Evolutionary conservation across 2,888 invertebrate genomes (phyloP).

Genomic region (Pilophorus perplexus): DNA sequence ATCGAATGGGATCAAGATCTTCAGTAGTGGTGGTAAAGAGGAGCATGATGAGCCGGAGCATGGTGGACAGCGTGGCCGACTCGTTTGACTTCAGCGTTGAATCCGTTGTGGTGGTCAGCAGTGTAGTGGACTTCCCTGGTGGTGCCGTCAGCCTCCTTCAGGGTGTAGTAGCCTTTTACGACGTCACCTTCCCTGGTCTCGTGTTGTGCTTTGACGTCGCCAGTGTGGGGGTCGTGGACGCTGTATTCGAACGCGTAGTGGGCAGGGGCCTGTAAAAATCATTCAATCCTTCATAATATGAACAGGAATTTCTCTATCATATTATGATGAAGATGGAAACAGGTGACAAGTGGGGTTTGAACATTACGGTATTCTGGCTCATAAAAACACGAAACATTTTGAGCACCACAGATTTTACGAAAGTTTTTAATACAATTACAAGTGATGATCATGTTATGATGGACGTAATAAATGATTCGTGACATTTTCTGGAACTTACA

Average conservation of each 20-base stretch:
- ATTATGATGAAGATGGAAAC: too few relatives aligned
- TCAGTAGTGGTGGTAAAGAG: conserved; percentile 18
- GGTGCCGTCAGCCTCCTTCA: conserved; percentile 24
- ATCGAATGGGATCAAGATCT: too few relatives aligned
- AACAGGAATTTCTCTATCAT: too few relatives aligned
- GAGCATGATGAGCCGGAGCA: not conserved
- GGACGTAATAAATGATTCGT: too few relatives aligned
- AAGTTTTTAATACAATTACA: too few relatives aligned
- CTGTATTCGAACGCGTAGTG: conserved; percentile 29
- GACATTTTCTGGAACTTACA: too few relatives aligned
- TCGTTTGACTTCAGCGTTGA: conserved; percentile 49
- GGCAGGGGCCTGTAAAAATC: conserved; percentile 6
- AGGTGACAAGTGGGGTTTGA: too few relatives aligned
- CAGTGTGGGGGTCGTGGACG: conserved; percentile 26
- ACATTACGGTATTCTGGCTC: too few relatives aligned
- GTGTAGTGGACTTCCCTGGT: conserved; percentile 32
- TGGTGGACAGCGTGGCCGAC: conserved; percentile 48
- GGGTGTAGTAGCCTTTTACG: conserved; percentile 26
- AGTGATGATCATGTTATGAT: too few relatives aligned
- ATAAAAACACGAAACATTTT: too few relatives aligned
- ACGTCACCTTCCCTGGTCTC: conserved; percentile 26
- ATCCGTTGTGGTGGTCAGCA: conserved; percentile 38
- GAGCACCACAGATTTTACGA: too few relatives aligned
- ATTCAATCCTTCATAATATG: too few relatives aligned
- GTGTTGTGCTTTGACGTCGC: conserved; percentile 20